phyloP scores from a whole-genome alignment of 2,888 invertebrate species.

The Trissolcus japonicus region DNA sequence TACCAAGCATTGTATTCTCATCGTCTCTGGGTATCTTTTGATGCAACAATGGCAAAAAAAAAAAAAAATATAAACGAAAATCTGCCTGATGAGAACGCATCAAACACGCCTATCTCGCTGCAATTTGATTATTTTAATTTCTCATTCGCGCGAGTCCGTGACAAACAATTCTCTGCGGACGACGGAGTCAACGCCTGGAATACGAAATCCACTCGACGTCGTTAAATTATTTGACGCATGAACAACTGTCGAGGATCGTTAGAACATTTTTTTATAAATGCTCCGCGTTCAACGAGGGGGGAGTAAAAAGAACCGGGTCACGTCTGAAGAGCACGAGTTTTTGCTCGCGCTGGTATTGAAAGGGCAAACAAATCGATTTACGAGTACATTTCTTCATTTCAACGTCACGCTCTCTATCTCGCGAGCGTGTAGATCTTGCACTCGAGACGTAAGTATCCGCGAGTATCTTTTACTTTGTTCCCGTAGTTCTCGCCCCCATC shows the following conservation, averaged over 20 bases:
- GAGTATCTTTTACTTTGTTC: slow-evolving; percentile 44
- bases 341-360: slow-evolving; percentile 7
- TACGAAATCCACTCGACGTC: too few species aligned
- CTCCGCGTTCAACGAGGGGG: too few species aligned
- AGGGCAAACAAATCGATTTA: slow-evolving; percentile 70
- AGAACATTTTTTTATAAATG: not conserved
- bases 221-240: slow-evolving; percentile 7
- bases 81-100: slow-evolving; percentile 2
- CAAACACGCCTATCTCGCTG: slow-evolving; percentile 9
- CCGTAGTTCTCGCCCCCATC: slow-evolving; percentile 10
- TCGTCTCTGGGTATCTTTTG: slow-evolving; percentile 3
- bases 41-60: slow-evolving; percentile 4
- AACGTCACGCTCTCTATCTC: slow-evolving; percentile 54
- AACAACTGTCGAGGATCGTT: slow-evolving; percentile 16
- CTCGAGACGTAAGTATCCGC: slow-evolving; percentile 47
- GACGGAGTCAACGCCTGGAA: not conserved
- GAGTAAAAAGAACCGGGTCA: too few species aligned
- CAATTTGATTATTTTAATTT: slow-evolving; percentile 7
- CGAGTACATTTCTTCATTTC: slow-evolving; percentile 68
- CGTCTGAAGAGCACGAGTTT: too few species aligned
- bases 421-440: slow-evolving; percentile 51
- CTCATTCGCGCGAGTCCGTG: slow-evolving; percentile 2
- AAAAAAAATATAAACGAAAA: not conserved
- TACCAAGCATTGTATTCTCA: slow-evolving; percentile 12
- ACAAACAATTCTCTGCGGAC: slow-evolving; percentile 1